Percentiles rank a stretch among this genome's conserved stretches.
These are phyloP conservation scores for Lasioglossum malachurum DNA, from an alignment of 2,888 invertebrate genomes.

Conservation along the genomic window DNA sequence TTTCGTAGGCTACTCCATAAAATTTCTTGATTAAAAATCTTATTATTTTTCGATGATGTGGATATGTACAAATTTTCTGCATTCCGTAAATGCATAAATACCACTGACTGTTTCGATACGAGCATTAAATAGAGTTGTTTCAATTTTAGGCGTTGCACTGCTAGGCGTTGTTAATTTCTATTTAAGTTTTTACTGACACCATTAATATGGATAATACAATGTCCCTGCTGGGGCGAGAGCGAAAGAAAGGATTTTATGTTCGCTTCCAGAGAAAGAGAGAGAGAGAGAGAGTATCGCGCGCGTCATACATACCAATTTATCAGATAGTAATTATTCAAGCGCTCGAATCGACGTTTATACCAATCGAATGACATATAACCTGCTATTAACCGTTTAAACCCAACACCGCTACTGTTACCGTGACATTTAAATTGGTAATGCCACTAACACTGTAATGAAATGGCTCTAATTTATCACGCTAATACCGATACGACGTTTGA, in stretches of 20 bases:
- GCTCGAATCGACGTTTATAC: constrained; percentile 5
- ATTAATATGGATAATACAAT: background rate
- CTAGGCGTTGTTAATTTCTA: background rate
- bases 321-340: constrained; percentile 7
- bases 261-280: no score
- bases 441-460: constrained; percentile 9
- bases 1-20: background rate
- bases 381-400: constrained; percentile 10
- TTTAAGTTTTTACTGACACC: background rate
- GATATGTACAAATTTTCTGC: background rate
- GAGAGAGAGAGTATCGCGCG: no score
- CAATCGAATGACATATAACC: constrained; percentile 1
- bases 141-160: background rate
- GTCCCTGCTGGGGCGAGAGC: background rate
- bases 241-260: background rate
- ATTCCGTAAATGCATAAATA: background rate
- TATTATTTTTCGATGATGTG: background rate
- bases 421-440: constrained; percentile 20
- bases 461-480: background rate
- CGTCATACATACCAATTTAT: constrained; percentile 10
- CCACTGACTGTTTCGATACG: background rate
- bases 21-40: background rate
- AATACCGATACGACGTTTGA: background rate
- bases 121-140: background rate
- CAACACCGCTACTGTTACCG: constrained; percentile 5